Base-by-base conservation (phyloP, 2,113 vertebrate species). In the Pteronura brasiliensis region DNA sequence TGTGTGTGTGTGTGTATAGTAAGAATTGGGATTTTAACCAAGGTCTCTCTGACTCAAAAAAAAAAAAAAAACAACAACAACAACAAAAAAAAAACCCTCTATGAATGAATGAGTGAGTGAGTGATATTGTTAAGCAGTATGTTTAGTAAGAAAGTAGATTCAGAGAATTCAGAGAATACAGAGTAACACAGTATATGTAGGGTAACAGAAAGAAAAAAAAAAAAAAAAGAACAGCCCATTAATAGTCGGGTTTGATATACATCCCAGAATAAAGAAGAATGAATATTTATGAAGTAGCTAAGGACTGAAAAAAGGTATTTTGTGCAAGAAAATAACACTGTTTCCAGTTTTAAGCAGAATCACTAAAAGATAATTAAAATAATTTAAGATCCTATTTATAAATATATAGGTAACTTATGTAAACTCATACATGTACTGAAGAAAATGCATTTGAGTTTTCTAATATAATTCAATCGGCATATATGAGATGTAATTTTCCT, bases 381-480 rank as follows among this genome's bases (percentile, higher is more conserved):
- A 87, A 80, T 52, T 88, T 85, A 93, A 95, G 23, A 90, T 31
- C 13, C 3, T 88, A 69, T 52, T 67, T 90, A 81, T 47, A 93
- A 97, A 79, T 81, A 67, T 36, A 59, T 36, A 88, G 11, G 2
- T 65, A 88, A 81, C 7, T 76, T 67, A 65, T 9, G 21, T 67
- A 93, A 97, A 79, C 18, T 92, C 39, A 84, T 52, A 79, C 44
- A 86, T 18, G 84, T 6, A 69, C 11, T 88, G 1, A 13, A 94
- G 29, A 94, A 81, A 95, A 93, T 18, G n/a, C 6, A 85, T 82
- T 86, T 96, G 20, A 25, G 17, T 49, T 89, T 82, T 94, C 74
- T 93, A 89, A 92, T 87, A 86, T 52, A 95, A 96, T 84, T 94
- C 25, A 85, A 15, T 57, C 88, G 47, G n/a, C 59, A 83, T 67